Evolutionary conservation across 2,113 vertebrate genomes (phyloP).

Genomic region (Delphinus delphis): DNA sequence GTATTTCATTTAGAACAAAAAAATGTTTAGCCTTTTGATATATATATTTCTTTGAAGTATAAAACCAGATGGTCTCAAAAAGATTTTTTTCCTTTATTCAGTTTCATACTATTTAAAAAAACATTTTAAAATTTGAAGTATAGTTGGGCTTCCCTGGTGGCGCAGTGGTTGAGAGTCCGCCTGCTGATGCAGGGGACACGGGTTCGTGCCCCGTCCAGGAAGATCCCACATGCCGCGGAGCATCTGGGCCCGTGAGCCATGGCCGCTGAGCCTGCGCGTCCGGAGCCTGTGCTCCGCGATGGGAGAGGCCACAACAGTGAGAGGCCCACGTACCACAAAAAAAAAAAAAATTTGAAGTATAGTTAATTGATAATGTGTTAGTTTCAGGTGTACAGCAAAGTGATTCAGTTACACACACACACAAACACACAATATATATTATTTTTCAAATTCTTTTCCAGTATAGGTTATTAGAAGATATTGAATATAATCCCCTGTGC

Average conservation of each 20-base stretch:
- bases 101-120: background rate
- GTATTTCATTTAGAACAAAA: background rate
- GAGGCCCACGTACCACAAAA: too few relatives aligned
- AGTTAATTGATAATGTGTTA: background rate
- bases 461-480: background rate
- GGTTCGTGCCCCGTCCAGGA: too few relatives aligned
- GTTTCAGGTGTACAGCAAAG: background rate
- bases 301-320: too few relatives aligned
- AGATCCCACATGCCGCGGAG: too few relatives aligned
- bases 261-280: too few relatives aligned
- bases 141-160: background rate
- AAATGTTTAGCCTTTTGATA: background rate
- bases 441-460: background rate
- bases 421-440: background rate
- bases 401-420: background rate
- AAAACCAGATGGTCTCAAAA: background rate
- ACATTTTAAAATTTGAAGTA: background rate
- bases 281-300: too few relatives aligned
- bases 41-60: background rate
- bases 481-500: background rate
- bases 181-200: too few relatives aligned
- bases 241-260: too few relatives aligned
- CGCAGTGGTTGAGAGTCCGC: too few relatives aligned
- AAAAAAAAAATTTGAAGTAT: background rate
- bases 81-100: background rate